phyloP scores from a whole-genome alignment of 1,140 invertebrate genomes.

The Cydia splendana region DNA sequence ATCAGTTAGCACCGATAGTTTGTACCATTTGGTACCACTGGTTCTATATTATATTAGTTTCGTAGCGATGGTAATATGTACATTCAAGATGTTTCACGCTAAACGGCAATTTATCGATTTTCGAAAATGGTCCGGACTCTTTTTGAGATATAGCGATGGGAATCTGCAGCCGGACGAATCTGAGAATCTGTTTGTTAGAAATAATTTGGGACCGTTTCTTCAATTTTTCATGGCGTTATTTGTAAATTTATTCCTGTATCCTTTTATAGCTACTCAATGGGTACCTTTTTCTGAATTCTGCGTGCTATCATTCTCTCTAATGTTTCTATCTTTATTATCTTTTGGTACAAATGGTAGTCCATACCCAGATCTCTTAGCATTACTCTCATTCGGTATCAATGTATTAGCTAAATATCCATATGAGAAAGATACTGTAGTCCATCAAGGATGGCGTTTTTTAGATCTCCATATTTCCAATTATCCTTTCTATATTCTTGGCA shows the following conservation, averaged over 20 bases:
- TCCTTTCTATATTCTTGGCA: conserved; percentile 88
- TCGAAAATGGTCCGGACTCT: conserved; percentile 88
- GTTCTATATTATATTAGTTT: conserved; percentile 87
- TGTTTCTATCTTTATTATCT: conserved; percentile 86
- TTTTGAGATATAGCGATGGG: conserved; percentile 84
- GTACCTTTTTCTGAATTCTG: conserved; percentile 91
- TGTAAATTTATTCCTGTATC: conserved; percentile 87
- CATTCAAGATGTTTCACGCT: conserved; percentile 88
- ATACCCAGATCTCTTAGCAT: conserved; percentile 85
- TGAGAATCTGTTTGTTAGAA: conserved; percentile 89
- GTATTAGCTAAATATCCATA: conserved; percentile 92
- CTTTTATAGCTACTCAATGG: conserved; percentile 87
- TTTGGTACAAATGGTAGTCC: conserved; percentile 82
- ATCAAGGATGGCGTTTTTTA: conserved; percentile 88
- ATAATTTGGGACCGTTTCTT: conserved; percentile 89
- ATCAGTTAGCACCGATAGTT: conserved; percentile 83
- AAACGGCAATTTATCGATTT: conserved; percentile 88
- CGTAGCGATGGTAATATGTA: conserved; percentile 86
- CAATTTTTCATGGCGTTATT: conserved; percentile 89
- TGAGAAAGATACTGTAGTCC: conserved; percentile 89
- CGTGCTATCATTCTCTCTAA: conserved; percentile 85
- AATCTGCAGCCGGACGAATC: conserved; percentile 88
- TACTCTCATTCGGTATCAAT: conserved; percentile 89
- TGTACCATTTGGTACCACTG: conserved; percentile 85
- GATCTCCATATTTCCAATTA: conserved; percentile 90